phyloP scores from a whole-genome alignment of 2,888 invertebrate species.

The Isotomurus palustris region DNA sequence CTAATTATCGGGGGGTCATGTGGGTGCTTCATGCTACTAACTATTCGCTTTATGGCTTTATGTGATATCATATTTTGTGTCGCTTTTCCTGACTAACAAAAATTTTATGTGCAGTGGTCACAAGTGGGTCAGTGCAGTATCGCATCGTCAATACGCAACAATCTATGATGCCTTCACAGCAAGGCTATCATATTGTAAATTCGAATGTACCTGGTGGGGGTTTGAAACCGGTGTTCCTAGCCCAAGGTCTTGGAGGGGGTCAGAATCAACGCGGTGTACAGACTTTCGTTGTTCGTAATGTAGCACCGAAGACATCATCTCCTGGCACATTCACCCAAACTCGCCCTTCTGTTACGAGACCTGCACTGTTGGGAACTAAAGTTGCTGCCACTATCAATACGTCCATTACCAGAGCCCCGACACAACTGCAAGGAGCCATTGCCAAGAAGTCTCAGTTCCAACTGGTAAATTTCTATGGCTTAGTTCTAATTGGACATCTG shows the following conservation, averaged over 20 bases:
- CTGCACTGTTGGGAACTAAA: not conserved
- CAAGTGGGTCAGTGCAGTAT: slow-evolving; percentile 21
- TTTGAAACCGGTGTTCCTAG: not conserved
- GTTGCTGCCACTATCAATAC: slow-evolving; percentile 1
- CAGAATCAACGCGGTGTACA: not conserved
- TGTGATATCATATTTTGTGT: no score
- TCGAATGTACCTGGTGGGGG: not conserved
- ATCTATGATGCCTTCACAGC: not conserved
- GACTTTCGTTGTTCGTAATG: not conserved
- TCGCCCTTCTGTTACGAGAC: not conserved
- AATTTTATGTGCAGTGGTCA: slow-evolving; percentile 2
- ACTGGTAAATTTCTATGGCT: not conserved
- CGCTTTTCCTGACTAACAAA: no score
- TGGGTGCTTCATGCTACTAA: no score
- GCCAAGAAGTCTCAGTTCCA: no score
- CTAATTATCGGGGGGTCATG: no score
- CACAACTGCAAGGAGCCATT: no score
- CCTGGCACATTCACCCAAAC: not conserved
- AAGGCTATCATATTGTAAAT: not conserved
- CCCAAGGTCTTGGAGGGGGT: not conserved
- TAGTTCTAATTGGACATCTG: not conserved
- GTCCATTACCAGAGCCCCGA: not conserved
- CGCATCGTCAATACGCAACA: slow-evolving; percentile 15
- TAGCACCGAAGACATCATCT: not conserved
- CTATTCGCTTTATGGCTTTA: no score